phyloP scores from a whole-genome alignment of 2,888 invertebrate genomes.

The Spilarctia lutea region DNA sequence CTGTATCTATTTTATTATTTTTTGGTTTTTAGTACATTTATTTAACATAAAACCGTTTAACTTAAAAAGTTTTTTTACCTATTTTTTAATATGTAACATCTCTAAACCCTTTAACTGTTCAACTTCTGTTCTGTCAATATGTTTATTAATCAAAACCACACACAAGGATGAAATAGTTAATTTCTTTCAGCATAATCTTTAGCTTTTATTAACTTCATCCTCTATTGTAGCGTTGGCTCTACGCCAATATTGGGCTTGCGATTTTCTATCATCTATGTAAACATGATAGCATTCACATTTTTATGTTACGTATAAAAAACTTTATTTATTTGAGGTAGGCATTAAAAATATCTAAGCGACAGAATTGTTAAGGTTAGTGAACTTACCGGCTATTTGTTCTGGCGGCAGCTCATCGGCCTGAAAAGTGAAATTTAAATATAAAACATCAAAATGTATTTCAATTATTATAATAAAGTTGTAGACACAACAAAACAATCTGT shows the following conservation, averaged over 20 bases:
- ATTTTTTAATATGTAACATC: not conserved
- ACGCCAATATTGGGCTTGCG: constrained; percentile 68
- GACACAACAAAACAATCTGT: constrained; percentile 13
- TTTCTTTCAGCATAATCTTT: constrained; percentile 62
- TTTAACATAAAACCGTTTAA: no score
- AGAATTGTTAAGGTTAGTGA: constrained; percentile 48
- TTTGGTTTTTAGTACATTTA: no score
- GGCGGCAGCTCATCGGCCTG: constrained; percentile 96
- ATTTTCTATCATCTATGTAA: constrained; percentile 64
- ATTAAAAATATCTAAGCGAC: constrained; percentile 51
- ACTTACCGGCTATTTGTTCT: constrained; percentile 96
- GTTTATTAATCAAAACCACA: constrained; percentile 66
- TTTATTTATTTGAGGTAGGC: constrained; percentile 35
- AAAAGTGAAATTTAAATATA: constrained; percentile 24
- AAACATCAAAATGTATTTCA: constrained; percentile 10
- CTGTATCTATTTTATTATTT: no score
- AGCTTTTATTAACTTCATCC: constrained; percentile 71
- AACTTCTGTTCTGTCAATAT: not conserved
- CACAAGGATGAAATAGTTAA: constrained; percentile 64
- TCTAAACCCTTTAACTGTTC: not conserved
- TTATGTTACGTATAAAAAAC: constrained; percentile 46
- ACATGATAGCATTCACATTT: constrained; percentile 58
- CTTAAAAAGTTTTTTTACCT: no score
- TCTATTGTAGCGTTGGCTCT: constrained; percentile 69
- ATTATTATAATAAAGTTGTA: constrained; percentile 15